Percentiles rank a stretch among this genome's conserved stretches.
phyloP scores from a whole-genome alignment of 92 coral and sea anemone species.

The Parazoanthus darwini region DNA sequence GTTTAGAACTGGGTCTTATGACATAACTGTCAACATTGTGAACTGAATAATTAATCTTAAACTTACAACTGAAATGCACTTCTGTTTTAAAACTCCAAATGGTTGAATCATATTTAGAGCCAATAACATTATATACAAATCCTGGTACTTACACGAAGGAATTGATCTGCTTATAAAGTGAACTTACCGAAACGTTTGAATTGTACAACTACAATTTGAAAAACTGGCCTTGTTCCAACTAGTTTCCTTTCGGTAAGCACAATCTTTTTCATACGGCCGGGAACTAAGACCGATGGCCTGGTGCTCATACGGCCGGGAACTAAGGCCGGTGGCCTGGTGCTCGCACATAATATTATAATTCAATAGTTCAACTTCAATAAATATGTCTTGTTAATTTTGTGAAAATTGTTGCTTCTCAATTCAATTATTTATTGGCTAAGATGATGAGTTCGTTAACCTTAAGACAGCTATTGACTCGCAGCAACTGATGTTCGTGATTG shows the following conservation, averaged over 20 bases:
- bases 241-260: background rate
- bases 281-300: background rate
- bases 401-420: background rate
- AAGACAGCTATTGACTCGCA: background rate
- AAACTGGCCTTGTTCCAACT: background rate
- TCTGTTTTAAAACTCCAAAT: background rate
- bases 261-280: background rate
- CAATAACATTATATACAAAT: constrained; percentile 7
- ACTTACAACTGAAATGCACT: background rate
- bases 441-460: background rate
- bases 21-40: background rate
- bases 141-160: too few species aligned
- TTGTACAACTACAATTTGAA: background rate
- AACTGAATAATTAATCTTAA: background rate
- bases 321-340: background rate
- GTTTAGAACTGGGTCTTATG: background rate
- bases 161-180: too few species aligned
- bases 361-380: too few species aligned
- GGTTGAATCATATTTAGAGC: constrained; percentile 8
- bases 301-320: background rate
- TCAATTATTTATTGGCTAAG: background rate
- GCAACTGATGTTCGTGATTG: background rate
- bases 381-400: background rate
- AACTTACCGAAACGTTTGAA: too few species aligned
- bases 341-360: too few species aligned